Evolutionary conservation across 2,888 invertebrate genomes (phyloP).

Genomic region (Drosophila picticornis): DNA sequence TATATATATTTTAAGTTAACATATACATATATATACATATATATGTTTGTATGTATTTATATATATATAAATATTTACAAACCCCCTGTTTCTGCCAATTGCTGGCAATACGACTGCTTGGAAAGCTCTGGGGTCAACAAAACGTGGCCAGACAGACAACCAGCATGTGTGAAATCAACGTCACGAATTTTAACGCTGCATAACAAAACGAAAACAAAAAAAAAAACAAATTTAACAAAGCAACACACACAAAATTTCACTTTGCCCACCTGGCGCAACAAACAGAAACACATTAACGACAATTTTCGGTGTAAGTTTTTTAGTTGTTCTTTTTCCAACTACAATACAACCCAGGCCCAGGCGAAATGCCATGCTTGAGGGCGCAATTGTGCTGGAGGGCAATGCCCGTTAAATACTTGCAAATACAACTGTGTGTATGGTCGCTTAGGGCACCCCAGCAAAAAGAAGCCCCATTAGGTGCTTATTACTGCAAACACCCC

Average conservation of each 20-base stretch:
- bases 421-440: background rate
- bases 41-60: no score
- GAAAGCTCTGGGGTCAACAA: conserved; percentile 68
- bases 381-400: conserved; percentile 77
- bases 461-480: conserved; percentile 74
- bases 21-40: background rate
- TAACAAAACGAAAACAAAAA: conserved; percentile 56
- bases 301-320: conserved; percentile 60
- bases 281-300: conserved; percentile 67
- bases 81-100: background rate
- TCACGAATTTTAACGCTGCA: conserved; percentile 71
- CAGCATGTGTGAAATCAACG: conserved; percentile 64
- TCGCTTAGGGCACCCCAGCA: conserved; percentile 25
- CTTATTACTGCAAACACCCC: conserved; percentile 57
- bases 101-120: conserved; percentile 57
- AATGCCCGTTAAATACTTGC: conserved; percentile 46
- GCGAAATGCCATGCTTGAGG: conserved; percentile 72
- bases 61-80: background rate
- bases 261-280: conserved; percentile 49
- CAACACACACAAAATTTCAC: conserved; percentile 62
- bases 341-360: conserved; percentile 11
- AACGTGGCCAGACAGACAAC: conserved; percentile 56
- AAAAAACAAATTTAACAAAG: conserved; percentile 24
- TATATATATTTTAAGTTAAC: background rate
- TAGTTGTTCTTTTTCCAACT: conserved; percentile 12